Evolutionary conservation across 2,113 vertebrate genomes (phyloP).

Genomic region (Gobius niger): DNA sequence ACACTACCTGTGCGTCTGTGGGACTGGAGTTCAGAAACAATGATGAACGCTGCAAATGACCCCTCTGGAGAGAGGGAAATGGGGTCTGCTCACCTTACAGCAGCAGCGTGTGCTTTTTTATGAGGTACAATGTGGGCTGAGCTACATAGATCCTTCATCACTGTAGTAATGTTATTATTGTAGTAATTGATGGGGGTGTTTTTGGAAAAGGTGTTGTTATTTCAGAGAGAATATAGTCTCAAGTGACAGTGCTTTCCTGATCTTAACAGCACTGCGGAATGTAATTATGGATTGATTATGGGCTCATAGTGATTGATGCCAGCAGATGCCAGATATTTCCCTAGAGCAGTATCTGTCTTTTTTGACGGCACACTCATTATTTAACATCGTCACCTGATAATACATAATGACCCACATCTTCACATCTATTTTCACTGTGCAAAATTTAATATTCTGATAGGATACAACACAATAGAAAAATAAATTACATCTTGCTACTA

Average conservation of each 20-base stretch:
- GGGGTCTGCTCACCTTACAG: background rate
- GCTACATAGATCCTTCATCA: conserved; percentile 8
- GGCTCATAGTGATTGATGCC: background rate
- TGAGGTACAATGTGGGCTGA: conserved; percentile 3
- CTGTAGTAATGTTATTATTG: background rate
- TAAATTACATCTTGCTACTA: too few relatives aligned
- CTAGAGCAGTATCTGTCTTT: background rate
- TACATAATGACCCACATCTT: background rate
- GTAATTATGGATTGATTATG: background rate
- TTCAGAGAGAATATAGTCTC: background rate
- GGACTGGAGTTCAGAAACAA: conserved; percentile 18
- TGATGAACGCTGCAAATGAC: conserved; percentile 15
- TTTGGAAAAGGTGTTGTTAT: conserved; percentile 1
- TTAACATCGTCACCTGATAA: background rate
- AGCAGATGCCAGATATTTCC: background rate
- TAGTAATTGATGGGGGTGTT: background rate
- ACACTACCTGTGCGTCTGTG: conserved; percentile 13
- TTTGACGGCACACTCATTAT: background rate
- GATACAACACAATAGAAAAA: too few relatives aligned
- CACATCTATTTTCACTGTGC: background rate
- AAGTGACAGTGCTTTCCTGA: background rate
- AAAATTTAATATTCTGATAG: background rate
- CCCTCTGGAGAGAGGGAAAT: background rate
- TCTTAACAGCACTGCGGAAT: background rate
- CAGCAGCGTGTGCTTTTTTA: background rate